Percentiles rank a stretch among this genome's conserved stretches.
phyloP scores from a whole-genome alignment of 2,113 vertebrate species.

The Ursus arctos region DNA sequence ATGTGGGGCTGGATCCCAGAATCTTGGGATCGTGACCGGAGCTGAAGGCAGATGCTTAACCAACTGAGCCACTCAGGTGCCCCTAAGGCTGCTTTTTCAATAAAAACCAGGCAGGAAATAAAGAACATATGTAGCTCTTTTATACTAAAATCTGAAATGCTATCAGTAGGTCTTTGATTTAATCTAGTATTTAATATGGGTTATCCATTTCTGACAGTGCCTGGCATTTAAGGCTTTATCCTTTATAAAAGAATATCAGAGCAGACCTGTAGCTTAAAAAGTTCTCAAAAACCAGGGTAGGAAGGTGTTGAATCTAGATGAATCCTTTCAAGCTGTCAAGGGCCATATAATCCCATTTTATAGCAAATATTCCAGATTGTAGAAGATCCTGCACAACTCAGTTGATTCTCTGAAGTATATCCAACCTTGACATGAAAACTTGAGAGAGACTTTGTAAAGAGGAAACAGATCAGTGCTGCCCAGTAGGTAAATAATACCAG shows the following conservation, averaged over 20 bases:
- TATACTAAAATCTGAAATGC: conserved; percentile 26
- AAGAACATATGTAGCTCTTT: not conserved
- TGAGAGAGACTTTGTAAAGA: not conserved
- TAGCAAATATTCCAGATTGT: not conserved
- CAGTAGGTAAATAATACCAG: not conserved
- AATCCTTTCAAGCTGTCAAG: not conserved
- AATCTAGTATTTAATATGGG: not conserved
- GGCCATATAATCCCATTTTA: not conserved
- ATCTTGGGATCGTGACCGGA: not conserved
- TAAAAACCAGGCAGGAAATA: not conserved
- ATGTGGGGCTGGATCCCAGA: not conserved
- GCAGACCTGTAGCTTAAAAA: not conserved
- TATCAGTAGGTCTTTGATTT: not conserved
- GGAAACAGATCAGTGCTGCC: not conserved
- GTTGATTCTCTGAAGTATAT: not conserved
- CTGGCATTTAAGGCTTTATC: not conserved
- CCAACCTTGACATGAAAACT: not conserved
- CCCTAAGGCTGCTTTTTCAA: not conserved
- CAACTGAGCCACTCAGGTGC: not conserved
- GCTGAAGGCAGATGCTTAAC: not conserved
- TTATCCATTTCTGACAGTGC: not conserved
- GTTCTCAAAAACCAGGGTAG: not conserved
- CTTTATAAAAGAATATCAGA: conserved; percentile 3
- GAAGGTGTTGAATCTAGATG: not conserved
- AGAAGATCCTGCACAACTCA: not conserved